Evolutionary conservation across 2,888 invertebrate species (phyloP).

Genomic region (Dicyrtoma fusca): DNA sequence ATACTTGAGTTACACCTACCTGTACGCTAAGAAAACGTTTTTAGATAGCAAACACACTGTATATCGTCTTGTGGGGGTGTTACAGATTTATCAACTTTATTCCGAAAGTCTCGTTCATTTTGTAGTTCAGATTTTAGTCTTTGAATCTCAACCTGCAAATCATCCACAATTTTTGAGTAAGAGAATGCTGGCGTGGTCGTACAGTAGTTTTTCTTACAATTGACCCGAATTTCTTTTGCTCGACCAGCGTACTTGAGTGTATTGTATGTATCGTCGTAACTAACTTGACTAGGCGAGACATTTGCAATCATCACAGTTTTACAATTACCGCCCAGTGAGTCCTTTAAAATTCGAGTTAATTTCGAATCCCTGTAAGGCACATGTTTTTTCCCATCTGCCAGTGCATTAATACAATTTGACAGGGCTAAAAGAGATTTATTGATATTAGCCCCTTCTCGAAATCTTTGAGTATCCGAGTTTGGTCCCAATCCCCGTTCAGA

Average conservation of each 20-base stretch:
- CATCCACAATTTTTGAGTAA: constrained; percentile 30
- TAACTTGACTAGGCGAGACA: constrained; percentile 74
- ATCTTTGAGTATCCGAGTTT: constrained; percentile 76
- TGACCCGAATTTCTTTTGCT: constrained; percentile 71
- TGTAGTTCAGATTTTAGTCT: constrained; percentile 25
- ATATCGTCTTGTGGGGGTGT: background rate
- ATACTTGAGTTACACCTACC: too few relatives aligned
- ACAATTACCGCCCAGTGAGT: constrained; percentile 90
- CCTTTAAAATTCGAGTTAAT: constrained; percentile 84
- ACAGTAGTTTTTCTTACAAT: constrained; percentile 29
- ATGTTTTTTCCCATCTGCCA: constrained; percentile 81
- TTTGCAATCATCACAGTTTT: constrained; percentile 94
- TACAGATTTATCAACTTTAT: background rate
- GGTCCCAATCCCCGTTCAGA: constrained; percentile 75
- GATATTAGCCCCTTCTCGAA: constrained; percentile 92
- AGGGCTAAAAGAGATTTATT: constrained; percentile 87
- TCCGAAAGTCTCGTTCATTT: constrained; percentile 10
- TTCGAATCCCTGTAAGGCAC: constrained; percentile 82
- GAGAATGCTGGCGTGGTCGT: constrained; percentile 14
- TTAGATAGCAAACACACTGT: too few relatives aligned
- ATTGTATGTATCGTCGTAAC: constrained; percentile 93
- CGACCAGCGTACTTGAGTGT: constrained; percentile 83
- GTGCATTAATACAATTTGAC: constrained; percentile 78
- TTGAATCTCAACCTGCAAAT: constrained; percentile 34
- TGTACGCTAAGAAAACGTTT: too few relatives aligned